Base-by-base conservation (phyloP, 2,113 vertebrate genomes). In the Orientallactaga bullata region DNA sequence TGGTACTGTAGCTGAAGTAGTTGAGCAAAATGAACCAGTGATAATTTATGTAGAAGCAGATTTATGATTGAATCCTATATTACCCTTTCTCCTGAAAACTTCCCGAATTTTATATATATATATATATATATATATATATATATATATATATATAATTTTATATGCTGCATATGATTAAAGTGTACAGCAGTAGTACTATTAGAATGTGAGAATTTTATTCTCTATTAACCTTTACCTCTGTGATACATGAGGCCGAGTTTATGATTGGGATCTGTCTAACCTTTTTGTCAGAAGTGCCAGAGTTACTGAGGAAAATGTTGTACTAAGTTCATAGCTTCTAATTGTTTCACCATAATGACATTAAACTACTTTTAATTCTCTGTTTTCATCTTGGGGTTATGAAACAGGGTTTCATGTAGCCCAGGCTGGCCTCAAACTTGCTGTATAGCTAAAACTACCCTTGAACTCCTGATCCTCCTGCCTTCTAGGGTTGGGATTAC, bases 361-460 rank as follows among this genome's bases (percentile, higher is more conserved):
- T 79, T 72, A 92, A 93, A 77, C 20, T 79, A 97, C 91, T 96
- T 97, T 71, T 88, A 96, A 95, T 89, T 96, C 95, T 94, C 97
- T 96, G 95, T 85, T 86, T n/a, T n/a, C n/a, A n/a, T n/a, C n/a
- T 39, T 90, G 91, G 85, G 86, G 95, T 69, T 74, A 68, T 24
- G 58, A 71, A 63, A 85, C 32, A 47, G 42, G 42, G 42, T 47
- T 47, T 47, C 8, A 47, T 47, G 42, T 47, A 47, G 42, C 42
- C 42, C 42, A 47, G 42, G 42, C 42, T 47, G 42, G 42, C 42
- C 42, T 47, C 42, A 47, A 47, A 47, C 42, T 47, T 47, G 42
- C 42, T 47, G 8, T 47, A 47, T 6, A 47, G 42, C 5, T 8
- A 47, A 47, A 47, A 47, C 42, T 47, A 47, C 42, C 8, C 42